Base-by-base conservation (phyloP, 1,140 invertebrate species). In the Pteromalus puparum region DNA sequence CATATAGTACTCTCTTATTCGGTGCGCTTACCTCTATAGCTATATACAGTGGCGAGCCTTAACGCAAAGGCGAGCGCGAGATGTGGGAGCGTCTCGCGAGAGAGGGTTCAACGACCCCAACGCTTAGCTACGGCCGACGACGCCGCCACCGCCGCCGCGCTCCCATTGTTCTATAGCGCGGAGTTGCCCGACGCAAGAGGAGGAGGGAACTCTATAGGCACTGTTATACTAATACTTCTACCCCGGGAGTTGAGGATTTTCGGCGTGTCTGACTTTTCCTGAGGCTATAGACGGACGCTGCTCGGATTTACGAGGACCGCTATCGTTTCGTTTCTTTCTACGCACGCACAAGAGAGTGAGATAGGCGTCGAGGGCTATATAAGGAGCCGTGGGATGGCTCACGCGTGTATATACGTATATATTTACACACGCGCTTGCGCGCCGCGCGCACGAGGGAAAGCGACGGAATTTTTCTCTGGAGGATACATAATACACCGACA, bases 81-180 rank as follows among this genome's bases (percentile, higher is more conserved):
- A 83, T 83, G 76, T 83, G 82, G 82, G 82, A 83, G 83, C 82
- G 76, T 80, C 83, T 79, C 83, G 76, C 83, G 76, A 84, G 76
- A 77, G 76, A 84, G 83, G 70, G 83, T 84, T 84, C 83, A 84
- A 65, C 68, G 83, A 83, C 28, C 83, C 77, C 75, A 74, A 68
- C 46, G 74, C 21, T n/a, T 15, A 7, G 21, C 53, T 28, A 42
- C 73, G 73, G 38, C n/a, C 73, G 10, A 4, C 73, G 74, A 18
- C 74, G 30, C 74, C 74, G 74, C 42, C 24, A 18, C n/a, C n/a
- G n/a, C n/a, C 53, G 75, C n/a, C 75, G 53, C 76, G 48, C 30
- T 34, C 72, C 81, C 81, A 83, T 83, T 83, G 81, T 83, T 77
- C 38, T 61, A 77, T 6, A 24, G 34, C 30, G 30, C 30, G 30